Percentiles rank a stretch among this genome's conserved stretches.
phyloP scores from a whole-genome alignment of 2,888 invertebrate species.

The Tetropium fuscum region DNA sequence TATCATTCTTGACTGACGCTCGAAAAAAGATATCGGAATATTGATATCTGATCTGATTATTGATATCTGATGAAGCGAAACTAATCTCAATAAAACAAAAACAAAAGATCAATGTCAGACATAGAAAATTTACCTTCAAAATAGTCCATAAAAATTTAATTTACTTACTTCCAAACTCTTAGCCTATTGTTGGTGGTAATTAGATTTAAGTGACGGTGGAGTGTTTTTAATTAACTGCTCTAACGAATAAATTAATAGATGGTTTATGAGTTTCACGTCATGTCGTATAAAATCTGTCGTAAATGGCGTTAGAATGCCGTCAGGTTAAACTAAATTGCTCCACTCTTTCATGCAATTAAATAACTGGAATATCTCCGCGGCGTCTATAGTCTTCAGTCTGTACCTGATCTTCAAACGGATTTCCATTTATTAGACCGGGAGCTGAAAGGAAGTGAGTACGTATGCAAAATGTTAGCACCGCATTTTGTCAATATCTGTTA shows the following conservation, averaged over 20 bases:
- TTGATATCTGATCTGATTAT: no score
- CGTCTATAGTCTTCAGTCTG: conserved; percentile 14
- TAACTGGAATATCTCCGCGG: conserved; percentile 23
- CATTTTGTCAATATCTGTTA: no score
- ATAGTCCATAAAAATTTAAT: no score
- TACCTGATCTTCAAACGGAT: conserved; percentile 16
- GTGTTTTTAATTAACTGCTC: conserved; percentile 25
- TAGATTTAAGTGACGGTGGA: conserved; percentile 11
- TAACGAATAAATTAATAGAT: conserved; percentile 32
- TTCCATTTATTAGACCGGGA: conserved; percentile 19
- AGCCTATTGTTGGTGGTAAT: conserved; percentile 12
- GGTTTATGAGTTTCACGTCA: conserved; percentile 35
- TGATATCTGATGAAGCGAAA: background rate
- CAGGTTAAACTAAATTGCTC: conserved; percentile 37
- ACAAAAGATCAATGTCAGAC: background rate
- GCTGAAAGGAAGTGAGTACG: no score
- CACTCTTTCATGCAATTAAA: conserved; percentile 37
- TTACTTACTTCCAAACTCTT: no score
- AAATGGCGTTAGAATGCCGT: conserved; percentile 41
- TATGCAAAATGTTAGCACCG: no score
- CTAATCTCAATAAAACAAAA: background rate
- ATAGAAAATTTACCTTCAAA: background rate
- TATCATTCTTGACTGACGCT: no score
- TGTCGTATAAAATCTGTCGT: conserved; percentile 35
- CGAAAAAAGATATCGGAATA: no score